Evolutionary conservation across 2,797 vertebrate genomes (phyloP).

Genomic region (Rallus crepitans): DNA sequence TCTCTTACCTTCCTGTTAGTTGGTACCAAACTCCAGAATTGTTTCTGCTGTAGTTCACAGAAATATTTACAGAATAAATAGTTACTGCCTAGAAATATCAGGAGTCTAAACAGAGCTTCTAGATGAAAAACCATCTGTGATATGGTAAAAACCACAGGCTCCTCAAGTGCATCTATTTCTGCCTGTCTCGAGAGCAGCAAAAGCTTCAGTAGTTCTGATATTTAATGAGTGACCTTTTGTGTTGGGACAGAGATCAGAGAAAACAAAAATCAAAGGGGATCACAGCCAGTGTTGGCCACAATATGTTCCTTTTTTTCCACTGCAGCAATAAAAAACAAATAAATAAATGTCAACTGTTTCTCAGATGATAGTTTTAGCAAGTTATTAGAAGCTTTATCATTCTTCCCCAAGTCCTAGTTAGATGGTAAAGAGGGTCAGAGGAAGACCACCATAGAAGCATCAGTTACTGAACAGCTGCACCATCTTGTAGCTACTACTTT

Average conservation of each 20-base stretch:
- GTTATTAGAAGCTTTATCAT: not conserved
- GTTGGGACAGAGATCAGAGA: slow-evolving; percentile 5
- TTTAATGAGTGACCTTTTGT: not conserved
- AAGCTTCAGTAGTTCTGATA: not conserved
- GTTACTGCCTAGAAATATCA: not conserved
- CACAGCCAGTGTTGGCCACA: not conserved
- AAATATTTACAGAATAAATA: not conserved
- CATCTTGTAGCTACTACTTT: not conserved
- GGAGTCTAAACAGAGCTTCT: not conserved
- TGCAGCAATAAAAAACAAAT: not conserved
- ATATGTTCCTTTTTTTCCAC: not conserved
- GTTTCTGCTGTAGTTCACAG: not conserved
- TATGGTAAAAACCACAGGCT: not conserved
- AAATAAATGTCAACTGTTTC: not conserved
- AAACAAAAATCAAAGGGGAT: not conserved
- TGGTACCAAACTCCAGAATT: not conserved
- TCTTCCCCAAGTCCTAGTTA: not conserved
- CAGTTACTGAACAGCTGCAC: not conserved
- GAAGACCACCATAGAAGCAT: not conserved
- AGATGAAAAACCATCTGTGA: not conserved
- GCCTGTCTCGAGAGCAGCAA: not conserved
- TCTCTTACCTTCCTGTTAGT: not conserved
- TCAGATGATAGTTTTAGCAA: not conserved
- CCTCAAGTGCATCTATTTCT: not conserved
- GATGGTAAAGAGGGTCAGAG: not conserved